These are phyloP conservation scores for Apodemia hepburni DNA, from an alignment of 2,888 invertebrate species.

Conservation along the genomic window DNA sequence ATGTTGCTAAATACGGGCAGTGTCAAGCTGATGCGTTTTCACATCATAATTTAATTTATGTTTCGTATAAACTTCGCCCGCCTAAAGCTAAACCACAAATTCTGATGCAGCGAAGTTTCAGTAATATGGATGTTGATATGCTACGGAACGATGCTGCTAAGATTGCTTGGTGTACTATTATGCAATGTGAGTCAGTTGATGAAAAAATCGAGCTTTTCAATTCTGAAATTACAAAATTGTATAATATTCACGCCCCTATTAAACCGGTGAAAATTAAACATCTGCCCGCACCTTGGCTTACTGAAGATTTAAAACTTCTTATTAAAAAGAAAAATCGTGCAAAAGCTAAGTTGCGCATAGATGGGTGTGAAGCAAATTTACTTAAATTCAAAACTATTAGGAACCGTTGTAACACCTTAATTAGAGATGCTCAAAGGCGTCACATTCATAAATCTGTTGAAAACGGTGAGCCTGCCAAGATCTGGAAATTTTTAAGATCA, in stretches of 20 bases:
- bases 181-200: not conserved
- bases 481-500: constrained; percentile 12
- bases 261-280: not conserved
- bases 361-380: not conserved
- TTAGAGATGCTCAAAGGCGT: no score
- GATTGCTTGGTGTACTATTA: not conserved
- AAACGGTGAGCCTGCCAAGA: constrained; percentile 6
- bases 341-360: not conserved
- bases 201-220: not conserved
- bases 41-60: not conserved
- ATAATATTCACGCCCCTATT: not conserved
- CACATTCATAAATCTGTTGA: not conserved
- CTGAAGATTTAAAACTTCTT: constrained; percentile 4
- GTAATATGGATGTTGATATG: not conserved
- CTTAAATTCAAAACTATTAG: not conserved
- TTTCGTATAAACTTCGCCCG: not conserved
- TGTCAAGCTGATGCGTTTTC: not conserved
- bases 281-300: not conserved
- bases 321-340: constrained; percentile 1
- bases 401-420: not conserved
- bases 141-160: not conserved
- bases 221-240: not conserved
- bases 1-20: not conserved
- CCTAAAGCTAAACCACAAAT: not conserved
- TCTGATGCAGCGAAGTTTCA: constrained; percentile 5